These are phyloP conservation scores for Acanthochromis polyacanthus DNA, from an alignment of 2,113 vertebrate genomes.

Conservation along the genomic window DNA sequence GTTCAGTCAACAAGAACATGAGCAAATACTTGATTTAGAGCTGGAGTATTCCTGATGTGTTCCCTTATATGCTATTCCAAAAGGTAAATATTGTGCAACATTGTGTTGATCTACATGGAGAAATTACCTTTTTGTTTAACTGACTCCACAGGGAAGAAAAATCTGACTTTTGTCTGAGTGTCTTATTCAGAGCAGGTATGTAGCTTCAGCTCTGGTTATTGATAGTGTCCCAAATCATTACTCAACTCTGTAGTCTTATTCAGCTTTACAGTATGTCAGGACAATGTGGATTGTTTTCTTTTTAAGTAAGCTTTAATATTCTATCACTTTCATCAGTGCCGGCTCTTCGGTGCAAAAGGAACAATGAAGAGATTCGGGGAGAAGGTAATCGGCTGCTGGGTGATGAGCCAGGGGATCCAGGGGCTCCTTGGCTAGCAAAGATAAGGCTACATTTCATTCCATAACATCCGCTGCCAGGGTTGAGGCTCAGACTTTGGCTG, in stretches of 20 bases:
- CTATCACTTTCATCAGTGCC: conserved; percentile 59
- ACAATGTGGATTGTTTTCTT: conserved; percentile 28
- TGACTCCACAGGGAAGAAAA: background rate
- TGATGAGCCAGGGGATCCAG: conserved; percentile 73
- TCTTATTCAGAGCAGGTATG: background rate
- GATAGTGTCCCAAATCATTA: background rate
- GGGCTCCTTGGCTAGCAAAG: conserved; percentile 60
- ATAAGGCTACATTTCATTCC: conserved; percentile 69
- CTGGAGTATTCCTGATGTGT: background rate
- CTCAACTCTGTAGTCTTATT: background rate
- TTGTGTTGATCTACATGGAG: background rate
- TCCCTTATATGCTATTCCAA: too few species aligned
- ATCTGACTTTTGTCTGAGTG: too few species aligned
- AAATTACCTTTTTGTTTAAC: background rate
- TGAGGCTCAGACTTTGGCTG: conserved; percentile 38
- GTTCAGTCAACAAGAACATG: too few species aligned
- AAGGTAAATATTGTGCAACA: too few species aligned
- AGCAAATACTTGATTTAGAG: background rate
- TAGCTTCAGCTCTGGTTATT: too few species aligned
- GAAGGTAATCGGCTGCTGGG: conserved; percentile 64
- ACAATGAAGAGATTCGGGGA: conserved; percentile 64
- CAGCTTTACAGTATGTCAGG: background rate
- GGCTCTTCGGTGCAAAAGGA: conserved; percentile 41
- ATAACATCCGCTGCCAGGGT: conserved; percentile 47
- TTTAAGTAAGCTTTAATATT: conserved; percentile 12